Base-by-base conservation (phyloP, 2,113 vertebrate species). In the Helogale parvula region DNA sequence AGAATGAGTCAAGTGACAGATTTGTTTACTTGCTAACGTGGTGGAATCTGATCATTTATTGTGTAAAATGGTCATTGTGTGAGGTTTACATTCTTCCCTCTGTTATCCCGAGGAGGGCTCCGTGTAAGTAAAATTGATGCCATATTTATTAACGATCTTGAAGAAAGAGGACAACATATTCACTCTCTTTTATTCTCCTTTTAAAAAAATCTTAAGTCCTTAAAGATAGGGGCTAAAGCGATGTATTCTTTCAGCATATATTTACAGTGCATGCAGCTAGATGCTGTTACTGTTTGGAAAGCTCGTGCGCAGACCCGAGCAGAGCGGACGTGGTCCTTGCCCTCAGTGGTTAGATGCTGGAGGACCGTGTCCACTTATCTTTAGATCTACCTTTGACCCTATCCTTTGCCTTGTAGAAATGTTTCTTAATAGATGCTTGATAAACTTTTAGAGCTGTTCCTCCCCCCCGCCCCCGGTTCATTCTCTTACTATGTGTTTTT, bases 1-100 rank as follows among this genome's bases (percentile, higher is more conserved):
- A 86, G 38, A 96, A 91, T 50, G 83, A 95, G 79, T 74, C 83
- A 93, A 88, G 87, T 96, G 92, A 97, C 87, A 95, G 90, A 88
- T 96, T 90, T 92, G 97, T 96, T 96, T 93, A 72, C 80, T 92
- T 84, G 92, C 88, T 90, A 71, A 85, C 25, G 11, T 4, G 11
- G 57, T 88, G 57, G 54, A 57, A 81, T 93, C 89, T 97, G 87
- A 80, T 92, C 87, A 88, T 92, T 96, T 97, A 81, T 88, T 96
- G 41, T 80, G 21, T 76, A 77, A 94, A 95, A 80, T 77, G 47
- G 87, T 97, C 95, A 52, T 84, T 87, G 83, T 71, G 69, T 96
- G 83, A 94, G 10, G 69, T 74, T 83, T 83, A 25, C 19, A 19
- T 91, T 89, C 69, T 38, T 96, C 15, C 27, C 10, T 85, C 72